A percentile compares a stretch with the other conserved stretches of the same genome.
Conservation (phyloP, 2,888 invertebrate species). For the Unio pictorum region DNA sequence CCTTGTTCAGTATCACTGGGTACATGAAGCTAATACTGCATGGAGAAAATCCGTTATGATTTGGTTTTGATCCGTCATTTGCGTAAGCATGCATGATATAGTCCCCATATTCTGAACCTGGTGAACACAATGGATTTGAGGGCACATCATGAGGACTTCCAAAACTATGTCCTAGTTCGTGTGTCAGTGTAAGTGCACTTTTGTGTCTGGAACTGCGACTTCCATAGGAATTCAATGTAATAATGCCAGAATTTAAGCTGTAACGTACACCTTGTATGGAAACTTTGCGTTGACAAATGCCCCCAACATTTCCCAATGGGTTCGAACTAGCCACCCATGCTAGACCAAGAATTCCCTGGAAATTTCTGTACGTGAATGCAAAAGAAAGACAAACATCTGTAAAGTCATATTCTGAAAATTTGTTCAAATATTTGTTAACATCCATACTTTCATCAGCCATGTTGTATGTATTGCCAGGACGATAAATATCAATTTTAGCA, state of each 20-base stretch:
- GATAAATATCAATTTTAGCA: constrained; percentile 46
- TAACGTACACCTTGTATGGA: constrained; percentile 11
- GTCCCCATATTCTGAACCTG: constrained; percentile 44
- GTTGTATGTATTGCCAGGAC: constrained; percentile 23
- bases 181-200: constrained; percentile 45
- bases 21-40: constrained; percentile 57
- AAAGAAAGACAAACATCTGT: constrained; percentile 48
- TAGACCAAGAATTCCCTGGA: constrained; percentile 53
- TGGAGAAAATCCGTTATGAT: constrained; percentile 56
- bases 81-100: constrained; percentile 59
- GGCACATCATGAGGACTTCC: constrained; percentile 57
- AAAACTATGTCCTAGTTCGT: constrained; percentile 65
- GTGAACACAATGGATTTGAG: constrained; percentile 29
- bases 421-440: constrained; percentile 42
- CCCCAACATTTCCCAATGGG: constrained; percentile 44
- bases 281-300: constrained; percentile 53
- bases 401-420: constrained; percentile 53
- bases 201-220: constrained; percentile 37
- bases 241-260: constrained; percentile 55
- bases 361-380: constrained; percentile 55
- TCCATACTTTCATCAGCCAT: constrained; percentile 23
- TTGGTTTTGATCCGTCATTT: constrained; percentile 45
- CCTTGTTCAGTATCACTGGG: constrained; percentile 57
- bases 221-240: constrained; percentile 45
- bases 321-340: constrained; percentile 58